A percentile compares a stretch with the other conserved stretches of the same genome.
Evolutionary conservation across 2,888 invertebrate species (phyloP).

Genomic region (Hipparchia semele): DNA sequence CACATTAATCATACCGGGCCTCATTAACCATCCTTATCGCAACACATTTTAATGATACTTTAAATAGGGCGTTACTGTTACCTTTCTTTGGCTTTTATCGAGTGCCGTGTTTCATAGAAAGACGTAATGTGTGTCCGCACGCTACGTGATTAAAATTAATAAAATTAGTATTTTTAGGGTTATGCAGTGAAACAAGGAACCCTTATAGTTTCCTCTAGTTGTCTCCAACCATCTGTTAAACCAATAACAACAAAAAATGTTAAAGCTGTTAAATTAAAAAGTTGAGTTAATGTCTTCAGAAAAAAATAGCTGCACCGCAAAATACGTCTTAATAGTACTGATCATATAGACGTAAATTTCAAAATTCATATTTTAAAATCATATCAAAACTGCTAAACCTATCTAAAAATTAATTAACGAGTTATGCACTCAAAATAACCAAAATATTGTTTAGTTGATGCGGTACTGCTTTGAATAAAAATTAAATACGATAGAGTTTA

Average conservation of each 20-base stretch:
- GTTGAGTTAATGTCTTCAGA: too few species aligned
- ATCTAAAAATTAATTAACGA: too few species aligned
- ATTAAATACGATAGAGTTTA: too few species aligned
- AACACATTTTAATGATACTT: slow-evolving; percentile 75
- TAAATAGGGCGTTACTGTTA: slow-evolving; percentile 64
- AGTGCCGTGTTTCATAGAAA: slow-evolving; percentile 68
- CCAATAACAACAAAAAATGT: not conserved
- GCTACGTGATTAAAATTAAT: slow-evolving; percentile 81
- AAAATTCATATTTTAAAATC: too few species aligned
- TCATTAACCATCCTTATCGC: slow-evolving; percentile 78
- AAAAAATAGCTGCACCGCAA: too few species aligned
- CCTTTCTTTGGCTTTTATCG: slow-evolving; percentile 64
- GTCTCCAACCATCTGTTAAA: not conserved
- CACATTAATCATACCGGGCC: slow-evolving; percentile 61
- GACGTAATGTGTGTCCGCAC: slow-evolving; percentile 76
- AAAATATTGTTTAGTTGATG: too few species aligned
- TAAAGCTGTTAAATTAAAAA: not conserved
- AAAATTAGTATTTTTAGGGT: slow-evolving; percentile 62
- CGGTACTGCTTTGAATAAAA: too few species aligned
- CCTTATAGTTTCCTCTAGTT: not conserved
- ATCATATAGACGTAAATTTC: too few species aligned
- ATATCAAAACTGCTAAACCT: too few species aligned
- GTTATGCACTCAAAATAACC: too few species aligned
- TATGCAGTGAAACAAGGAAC: not conserved
- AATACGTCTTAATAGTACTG: too few species aligned